Evolutionary conservation across 2,888 invertebrate genomes (phyloP), one percentile per base, ranked within the genome.

Genomic region (Drosophila nr. perissopoda): DNA sequence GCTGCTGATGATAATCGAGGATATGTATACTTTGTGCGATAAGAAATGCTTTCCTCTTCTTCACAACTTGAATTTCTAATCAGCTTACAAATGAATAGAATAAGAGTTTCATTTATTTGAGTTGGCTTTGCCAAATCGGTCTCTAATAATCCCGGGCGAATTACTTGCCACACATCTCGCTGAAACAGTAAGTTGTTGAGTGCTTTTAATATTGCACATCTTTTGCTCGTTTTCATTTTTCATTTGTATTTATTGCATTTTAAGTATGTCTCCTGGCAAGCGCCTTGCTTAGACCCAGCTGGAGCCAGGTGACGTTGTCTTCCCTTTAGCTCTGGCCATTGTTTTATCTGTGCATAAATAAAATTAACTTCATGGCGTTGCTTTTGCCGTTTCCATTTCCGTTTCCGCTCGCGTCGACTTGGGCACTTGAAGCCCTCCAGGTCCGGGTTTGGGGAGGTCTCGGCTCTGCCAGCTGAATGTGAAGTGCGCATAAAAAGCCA

Each of bases 331-430:
- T 62, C 11, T 49, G 53, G 31, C 76, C 80, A 85, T 83, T 84
- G 83, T 84, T 90, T 90, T 90, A 90, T 88, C 83, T 88, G 60
- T 78, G 90, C 84, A 90, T 84, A 90, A 84, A 84, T 84, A 84
- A 84, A 84, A 84, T 84, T 88, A 84, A 90, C 87, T 84, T 89
- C 58, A 84, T 87, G 91, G 84, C 80, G 75, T 73, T 83, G 84
- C 82, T 66, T 69, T 81, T 70, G 80, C 90, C 90, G 83, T 86
- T 89, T 83, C 88, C 84, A 87, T 70, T 89, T 89, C 89, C 79
- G 82, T 74, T 79, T 79, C 76, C 78, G 82, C 66, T 85, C 68
- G 61, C 75, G 64, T 56, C 61, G 63, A 63, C 85, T 75, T 68
- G 62, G 59, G 51, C 67, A 70, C 65, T 70, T 68, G 69, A 67